Evolutionary conservation across 2,888 invertebrate genomes (phyloP).

Genomic region (Xanthorhoe designata): DNA sequence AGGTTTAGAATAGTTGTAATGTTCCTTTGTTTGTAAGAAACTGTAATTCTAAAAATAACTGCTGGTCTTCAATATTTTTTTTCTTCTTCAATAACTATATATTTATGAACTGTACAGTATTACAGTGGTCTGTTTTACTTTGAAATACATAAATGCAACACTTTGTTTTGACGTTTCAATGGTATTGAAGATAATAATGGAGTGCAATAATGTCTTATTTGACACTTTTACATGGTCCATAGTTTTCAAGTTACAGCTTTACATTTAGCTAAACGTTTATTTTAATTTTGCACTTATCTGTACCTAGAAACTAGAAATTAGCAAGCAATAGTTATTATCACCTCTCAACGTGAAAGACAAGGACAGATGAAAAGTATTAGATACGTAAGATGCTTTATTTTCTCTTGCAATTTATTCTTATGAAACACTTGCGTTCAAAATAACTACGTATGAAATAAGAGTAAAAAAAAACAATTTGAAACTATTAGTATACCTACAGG

Average conservation of each 20-base stretch:
- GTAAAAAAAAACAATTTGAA: too few species aligned
- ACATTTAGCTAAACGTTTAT: not conserved
- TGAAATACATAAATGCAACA: not conserved
- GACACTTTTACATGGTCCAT: too few species aligned
- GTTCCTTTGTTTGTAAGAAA: too few species aligned
- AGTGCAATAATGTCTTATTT: too few species aligned
- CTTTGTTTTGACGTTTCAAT: too few species aligned
- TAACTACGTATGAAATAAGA: not conserved
- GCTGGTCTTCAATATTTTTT: too few species aligned
- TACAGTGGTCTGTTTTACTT: not conserved
- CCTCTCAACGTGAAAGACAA: conserved; percentile 41
- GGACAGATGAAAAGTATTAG: conserved; percentile 42
- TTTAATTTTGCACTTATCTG: conserved; percentile 11
- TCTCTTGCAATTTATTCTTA: conserved; percentile 14
- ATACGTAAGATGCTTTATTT: conserved; percentile 36
- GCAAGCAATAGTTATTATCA: conserved; percentile 50
- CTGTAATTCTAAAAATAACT: too few species aligned
- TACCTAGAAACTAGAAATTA: conserved; percentile 27
- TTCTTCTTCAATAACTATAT: too few species aligned
- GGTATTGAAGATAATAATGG: too few species aligned
- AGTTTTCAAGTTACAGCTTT: not conserved
- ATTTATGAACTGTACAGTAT: not conserved
- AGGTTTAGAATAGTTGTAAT: too few species aligned
- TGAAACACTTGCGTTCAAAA: not conserved
- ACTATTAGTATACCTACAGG: too few species aligned